These are phyloP conservation scores for Gymnothorax javanicus DNA, from an alignment of 2,797 vertebrate species.

Conservation along the genomic window DNA sequence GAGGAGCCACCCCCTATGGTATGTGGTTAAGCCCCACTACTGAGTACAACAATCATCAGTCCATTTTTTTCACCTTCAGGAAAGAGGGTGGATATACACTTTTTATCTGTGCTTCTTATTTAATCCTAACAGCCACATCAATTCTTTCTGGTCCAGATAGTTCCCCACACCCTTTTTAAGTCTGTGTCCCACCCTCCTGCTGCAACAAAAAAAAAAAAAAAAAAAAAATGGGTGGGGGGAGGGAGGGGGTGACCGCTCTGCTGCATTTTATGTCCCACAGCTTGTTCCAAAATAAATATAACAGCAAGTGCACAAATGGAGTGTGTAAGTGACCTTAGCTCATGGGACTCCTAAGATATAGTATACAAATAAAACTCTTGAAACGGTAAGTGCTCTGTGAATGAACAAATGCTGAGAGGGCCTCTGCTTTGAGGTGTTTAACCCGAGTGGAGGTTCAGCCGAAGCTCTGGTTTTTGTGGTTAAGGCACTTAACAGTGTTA, in stretches of 20 bases:
- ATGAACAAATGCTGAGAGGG: slow-evolving; percentile 7
- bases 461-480: not conserved
- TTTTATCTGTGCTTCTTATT: not conserved
- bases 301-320: not conserved
- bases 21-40: not conserved
- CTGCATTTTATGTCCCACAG: not conserved
- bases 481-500: not conserved
- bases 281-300: slow-evolving; percentile 1
- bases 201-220: not conserved
- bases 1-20: not conserved
- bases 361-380: slow-evolving; percentile 9
- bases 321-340: slow-evolving; percentile 1
- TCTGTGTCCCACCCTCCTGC: too few species aligned
- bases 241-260: not conserved
- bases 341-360: not conserved
- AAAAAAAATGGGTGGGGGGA: too few species aligned
- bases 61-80: not conserved
- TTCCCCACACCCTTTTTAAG: not conserved
- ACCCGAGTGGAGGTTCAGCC: not conserved
- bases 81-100: not conserved
- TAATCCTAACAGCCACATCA: not conserved
- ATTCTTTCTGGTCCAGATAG: not conserved
- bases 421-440: not conserved
- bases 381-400: not conserved
- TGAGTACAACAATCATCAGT: not conserved